Conservation (phyloP, 2,888 invertebrate genomes). For the Dione juno region DNA sequence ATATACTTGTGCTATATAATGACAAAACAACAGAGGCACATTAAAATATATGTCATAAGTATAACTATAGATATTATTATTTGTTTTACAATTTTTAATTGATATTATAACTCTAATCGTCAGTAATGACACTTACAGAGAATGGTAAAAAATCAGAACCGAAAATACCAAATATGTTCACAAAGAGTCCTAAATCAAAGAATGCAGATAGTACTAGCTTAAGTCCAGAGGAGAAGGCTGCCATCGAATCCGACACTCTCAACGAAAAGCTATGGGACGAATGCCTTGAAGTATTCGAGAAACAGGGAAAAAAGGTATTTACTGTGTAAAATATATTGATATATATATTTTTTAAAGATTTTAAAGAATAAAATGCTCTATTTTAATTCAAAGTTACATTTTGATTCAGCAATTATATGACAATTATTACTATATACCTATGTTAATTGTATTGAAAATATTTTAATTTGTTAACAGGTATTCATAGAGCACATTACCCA, state of each 20-base stretch:
- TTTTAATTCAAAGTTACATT: too few species aligned
- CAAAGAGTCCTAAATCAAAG: conserved; percentile 49
- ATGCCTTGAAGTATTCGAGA: conserved; percentile 70
- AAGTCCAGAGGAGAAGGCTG: conserved; percentile 65
- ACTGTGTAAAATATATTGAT: not conserved
- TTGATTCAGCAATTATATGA: too few species aligned
- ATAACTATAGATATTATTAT: too few species aligned
- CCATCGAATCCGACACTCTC: conserved; percentile 77
- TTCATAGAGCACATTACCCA: conserved; percentile 86
- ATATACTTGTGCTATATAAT: too few species aligned
- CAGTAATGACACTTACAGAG: conserved; percentile 32
- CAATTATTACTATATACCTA: too few species aligned
- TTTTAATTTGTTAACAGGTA: conserved; percentile 58
- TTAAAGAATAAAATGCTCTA: too few species aligned
- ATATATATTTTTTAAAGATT: too few species aligned
- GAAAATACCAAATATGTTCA: conserved; percentile 49
- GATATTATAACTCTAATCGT: too few species aligned
- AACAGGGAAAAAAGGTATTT: conserved; percentile 78
- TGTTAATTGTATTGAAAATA: not conserved
- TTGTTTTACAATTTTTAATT: too few species aligned
- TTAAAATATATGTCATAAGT: too few species aligned
- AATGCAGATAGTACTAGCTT: conserved; percentile 53
- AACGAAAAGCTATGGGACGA: conserved; percentile 89
- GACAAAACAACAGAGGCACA: too few species aligned
- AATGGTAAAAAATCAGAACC: conserved; percentile 1